Percentiles rank a stretch among this genome's conserved stretches.
Conservation (phyloP, 2,888 invertebrate genomes). For the Agrilus biguttatus region DNA sequence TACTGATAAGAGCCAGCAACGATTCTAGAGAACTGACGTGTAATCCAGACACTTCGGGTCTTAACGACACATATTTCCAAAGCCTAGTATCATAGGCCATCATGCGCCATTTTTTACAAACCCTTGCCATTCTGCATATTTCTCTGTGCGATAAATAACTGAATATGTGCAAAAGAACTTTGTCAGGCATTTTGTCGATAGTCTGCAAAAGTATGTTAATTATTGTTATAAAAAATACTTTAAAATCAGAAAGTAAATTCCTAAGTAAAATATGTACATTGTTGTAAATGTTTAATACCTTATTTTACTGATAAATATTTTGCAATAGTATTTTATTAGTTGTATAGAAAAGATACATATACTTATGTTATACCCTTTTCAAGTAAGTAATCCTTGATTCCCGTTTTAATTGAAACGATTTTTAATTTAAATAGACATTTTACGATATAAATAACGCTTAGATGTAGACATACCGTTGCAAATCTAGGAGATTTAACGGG, state of each 20-base stretch:
- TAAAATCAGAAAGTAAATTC: no score
- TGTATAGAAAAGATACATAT: no score
- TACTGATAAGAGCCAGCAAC: constrained; percentile 73
- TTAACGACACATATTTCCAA: constrained; percentile 91
- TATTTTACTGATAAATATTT: constrained; percentile 3
- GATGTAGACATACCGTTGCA: constrained; percentile 52
- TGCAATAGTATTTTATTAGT: not conserved
- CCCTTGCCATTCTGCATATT: constrained; percentile 84
- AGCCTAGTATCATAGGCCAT: constrained; percentile 89
- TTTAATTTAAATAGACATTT: not conserved
- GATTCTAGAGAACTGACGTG: constrained; percentile 83
- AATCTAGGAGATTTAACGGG: constrained; percentile 68
- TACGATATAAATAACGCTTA: not conserved
- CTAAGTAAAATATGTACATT: no score
- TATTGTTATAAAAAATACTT: not conserved
- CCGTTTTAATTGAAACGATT: no score
- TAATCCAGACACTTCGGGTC: constrained; percentile 92
- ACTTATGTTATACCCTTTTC: no score
- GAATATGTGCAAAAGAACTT: constrained; percentile 87
- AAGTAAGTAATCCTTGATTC: not conserved
- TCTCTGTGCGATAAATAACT: constrained; percentile 87
- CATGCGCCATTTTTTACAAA: constrained; percentile 92
- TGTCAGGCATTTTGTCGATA: constrained; percentile 93
- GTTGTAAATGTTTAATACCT: not conserved
- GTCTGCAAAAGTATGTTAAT: constrained; percentile 46